Base-by-base conservation (phyloP, 2,797 vertebrate species). In the Euthynnus affinis region DNA sequence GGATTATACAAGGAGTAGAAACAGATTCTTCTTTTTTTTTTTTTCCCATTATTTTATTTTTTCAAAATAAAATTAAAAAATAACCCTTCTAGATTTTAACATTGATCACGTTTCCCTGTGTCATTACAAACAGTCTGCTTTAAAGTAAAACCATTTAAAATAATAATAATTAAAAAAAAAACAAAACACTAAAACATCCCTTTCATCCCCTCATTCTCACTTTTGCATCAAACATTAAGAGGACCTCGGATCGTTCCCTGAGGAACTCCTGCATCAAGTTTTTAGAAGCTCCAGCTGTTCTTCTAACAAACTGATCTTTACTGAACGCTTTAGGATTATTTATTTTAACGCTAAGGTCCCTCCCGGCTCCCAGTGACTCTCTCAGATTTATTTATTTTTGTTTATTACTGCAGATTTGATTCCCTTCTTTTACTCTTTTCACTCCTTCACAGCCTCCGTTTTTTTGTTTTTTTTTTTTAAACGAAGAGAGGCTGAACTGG, bases 1-100 rank as follows among this genome's bases (percentile, higher is more conserved):
- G 77, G 25, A 48, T 81, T 40, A 81, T 8, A 84, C 72, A 81
- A 65, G 58, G 63, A 87, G 64, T 83, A 81, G 27, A 86, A 88
- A 89, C 14, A 32, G 29, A n/a, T n/a, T n/a, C n/a, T n/a, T n/a
- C n/a, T n/a, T n/a, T n/a, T n/a, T n/a, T n/a, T n/a, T n/a, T n/a
- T n/a, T n/a, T n/a, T n/a, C n/a, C n/a, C n/a, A n/a, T n/a, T n/a
- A n/a, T n/a, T n/a, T n/a, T n/a, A n/a, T n/a, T 64, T 6, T 34
- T 76, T 71, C 0, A 57, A 71, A 76, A 71, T 63, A 53, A 83
- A 63, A 56, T 23, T 29, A 46, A 67, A 42, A 58, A 20, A 34
- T 52, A 65, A 69, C 9, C 23, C 48, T 76, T 32, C 22, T 60
- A 5, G 10, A 71, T 52, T 55, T 57, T 17, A 72, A 66, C 22